These are phyloP conservation scores for Idaea straminata DNA, from an alignment of 2,888 invertebrate species.

Conservation along the genomic window DNA sequence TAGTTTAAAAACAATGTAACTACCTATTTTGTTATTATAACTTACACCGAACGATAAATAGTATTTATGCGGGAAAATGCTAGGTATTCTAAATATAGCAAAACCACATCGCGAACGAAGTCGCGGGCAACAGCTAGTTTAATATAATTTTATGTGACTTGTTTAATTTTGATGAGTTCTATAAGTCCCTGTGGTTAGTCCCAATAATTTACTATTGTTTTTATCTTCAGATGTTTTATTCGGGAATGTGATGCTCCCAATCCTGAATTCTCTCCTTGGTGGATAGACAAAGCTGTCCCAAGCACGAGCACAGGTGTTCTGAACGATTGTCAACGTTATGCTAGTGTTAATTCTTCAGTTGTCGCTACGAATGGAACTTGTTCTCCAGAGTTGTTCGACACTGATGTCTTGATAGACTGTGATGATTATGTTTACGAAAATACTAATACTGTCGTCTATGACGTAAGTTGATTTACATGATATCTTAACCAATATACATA, in stretches of 20 bases:
- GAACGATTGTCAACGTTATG: conserved; percentile 71
- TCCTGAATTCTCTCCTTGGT: conserved; percentile 52
- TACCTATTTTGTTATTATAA: too few relatives aligned
- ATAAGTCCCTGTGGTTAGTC: too few relatives aligned
- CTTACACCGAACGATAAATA: too few relatives aligned
- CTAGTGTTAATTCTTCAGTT: conserved; percentile 26
- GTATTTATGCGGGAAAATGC: too few relatives aligned
- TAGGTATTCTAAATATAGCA: too few relatives aligned
- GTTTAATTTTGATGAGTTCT: too few relatives aligned
- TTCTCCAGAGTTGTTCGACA: not conserved
- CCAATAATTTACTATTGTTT: too few relatives aligned
- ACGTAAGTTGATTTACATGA: not conserved
- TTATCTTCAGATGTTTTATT: conserved; percentile 43
- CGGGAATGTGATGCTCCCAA: conserved; percentile 46
- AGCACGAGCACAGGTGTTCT: conserved; percentile 41
- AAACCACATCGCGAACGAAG: too few relatives aligned
- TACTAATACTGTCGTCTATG: conserved; percentile 54
- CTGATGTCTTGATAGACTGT: not conserved
- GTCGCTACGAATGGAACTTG: conserved; percentile 1
- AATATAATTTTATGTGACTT: too few relatives aligned
- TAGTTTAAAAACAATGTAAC: too few relatives aligned
- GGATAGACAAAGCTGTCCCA: conserved; percentile 71
- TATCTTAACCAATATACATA: not conserved
- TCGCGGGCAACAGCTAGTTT: too few relatives aligned
- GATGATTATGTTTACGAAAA: not conserved